Percentiles rank a stretch among this genome's conserved stretches.
These are phyloP conservation scores for Coptodon rendalli DNA, from an alignment of 2,113 vertebrate genomes.

Conservation along the genomic window DNA sequence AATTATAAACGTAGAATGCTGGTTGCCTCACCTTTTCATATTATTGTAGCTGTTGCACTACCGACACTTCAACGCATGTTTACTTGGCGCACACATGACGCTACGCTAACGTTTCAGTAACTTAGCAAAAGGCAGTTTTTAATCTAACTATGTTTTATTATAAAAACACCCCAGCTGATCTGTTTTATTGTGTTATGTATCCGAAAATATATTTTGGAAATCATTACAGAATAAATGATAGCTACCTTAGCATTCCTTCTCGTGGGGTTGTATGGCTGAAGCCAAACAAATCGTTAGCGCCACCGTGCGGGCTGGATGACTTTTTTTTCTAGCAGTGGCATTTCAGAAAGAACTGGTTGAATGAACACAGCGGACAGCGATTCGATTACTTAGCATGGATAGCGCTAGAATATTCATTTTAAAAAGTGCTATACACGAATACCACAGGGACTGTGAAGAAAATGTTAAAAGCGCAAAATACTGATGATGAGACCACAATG, in stretches of 20 bases:
- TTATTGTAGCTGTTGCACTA: neutral
- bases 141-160: neutral
- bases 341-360: neutral
- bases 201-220: accelerated
- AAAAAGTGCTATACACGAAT: accelerated
- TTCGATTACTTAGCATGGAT: neutral
- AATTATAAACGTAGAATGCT: neutral
- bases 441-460: accelerated
- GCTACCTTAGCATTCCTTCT: neutral
- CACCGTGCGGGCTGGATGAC: slow-evolving; percentile 41
- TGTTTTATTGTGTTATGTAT: neutral
- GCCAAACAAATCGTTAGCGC: neutral
- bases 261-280: too few relatives aligned
- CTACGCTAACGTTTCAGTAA: neutral
- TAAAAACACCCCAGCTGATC: neutral
- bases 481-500: accelerated
- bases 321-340: accelerated
- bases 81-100: neutral
- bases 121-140: neutral
- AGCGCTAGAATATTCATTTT: neutral
- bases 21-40: neutral
- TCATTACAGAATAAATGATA: neutral
- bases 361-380: neutral
- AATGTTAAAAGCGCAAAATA: accelerated
- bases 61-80: neutral